A percentile compares a stretch with the other conserved stretches of the same genome.
Evolutionary conservation across 2,113 vertebrate species (phyloP).

Genomic region (Dryoscopus gambensis): DNA sequence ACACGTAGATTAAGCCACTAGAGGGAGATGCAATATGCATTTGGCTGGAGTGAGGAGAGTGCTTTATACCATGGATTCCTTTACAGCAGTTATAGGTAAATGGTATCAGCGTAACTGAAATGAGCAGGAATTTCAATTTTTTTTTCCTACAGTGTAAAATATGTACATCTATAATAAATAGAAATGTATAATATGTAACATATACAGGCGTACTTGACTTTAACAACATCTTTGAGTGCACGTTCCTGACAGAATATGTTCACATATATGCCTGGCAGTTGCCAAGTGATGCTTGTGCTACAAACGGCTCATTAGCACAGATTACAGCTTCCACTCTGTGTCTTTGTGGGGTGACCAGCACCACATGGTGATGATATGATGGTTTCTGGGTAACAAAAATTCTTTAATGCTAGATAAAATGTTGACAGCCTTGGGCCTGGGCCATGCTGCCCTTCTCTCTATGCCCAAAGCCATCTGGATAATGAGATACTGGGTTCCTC

Average conservation of each 20-base stretch:
- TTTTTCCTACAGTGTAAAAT: background rate
- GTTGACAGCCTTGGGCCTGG: background rate
- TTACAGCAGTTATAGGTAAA: background rate
- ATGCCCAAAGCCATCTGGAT: background rate
- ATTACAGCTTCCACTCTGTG: background rate
- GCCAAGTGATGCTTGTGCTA: background rate
- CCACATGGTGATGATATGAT: background rate
- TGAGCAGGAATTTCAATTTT: background rate
- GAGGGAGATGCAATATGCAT: constrained; percentile 41
- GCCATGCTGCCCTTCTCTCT: background rate
- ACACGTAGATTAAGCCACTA: background rate
- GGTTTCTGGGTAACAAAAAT: background rate
- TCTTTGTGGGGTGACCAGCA: background rate
- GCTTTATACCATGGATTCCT: background rate
- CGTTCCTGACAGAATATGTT: background rate
- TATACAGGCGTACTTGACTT: background rate
- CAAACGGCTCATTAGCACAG: background rate
- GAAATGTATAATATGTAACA: background rate
- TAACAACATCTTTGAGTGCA: background rate
- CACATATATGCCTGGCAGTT: background rate
- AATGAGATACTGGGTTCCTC: background rate
- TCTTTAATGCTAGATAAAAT: background rate
- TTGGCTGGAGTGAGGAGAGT: background rate
- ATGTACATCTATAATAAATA: background rate
- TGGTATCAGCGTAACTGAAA: background rate